phyloP scores from a whole-genome alignment of 2,113 vertebrate genomes.

The Ivindomyrus marchei region DNA sequence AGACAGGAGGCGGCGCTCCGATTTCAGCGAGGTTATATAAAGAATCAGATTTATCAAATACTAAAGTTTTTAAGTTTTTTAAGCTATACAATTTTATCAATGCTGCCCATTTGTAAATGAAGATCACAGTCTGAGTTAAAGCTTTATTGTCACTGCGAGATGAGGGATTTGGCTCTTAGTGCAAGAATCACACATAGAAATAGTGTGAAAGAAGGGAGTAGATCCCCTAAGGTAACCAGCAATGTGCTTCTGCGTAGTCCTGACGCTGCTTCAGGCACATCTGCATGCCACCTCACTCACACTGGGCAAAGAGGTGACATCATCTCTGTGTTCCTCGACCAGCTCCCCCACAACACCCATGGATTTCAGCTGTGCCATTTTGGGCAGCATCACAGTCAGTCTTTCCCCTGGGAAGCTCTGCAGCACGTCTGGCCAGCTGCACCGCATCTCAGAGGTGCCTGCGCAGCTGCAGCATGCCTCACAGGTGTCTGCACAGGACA shows the following conservation, averaged over 20 bases:
- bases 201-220: background rate
- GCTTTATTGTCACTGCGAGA: background rate
- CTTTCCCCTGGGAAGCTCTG: background rate
- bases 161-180: too few species aligned
- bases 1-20: background rate
- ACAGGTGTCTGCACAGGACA: background rate
- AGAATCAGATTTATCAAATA: background rate
- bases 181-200: background rate
- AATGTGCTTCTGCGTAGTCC: background rate
- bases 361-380: background rate
- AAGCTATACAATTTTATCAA: background rate
- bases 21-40: background rate
- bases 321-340: background rate
- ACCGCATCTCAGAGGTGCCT: background rate
- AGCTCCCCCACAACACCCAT: background rate
- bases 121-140: background rate
- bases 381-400: background rate
- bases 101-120: background rate
- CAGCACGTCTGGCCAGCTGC: background rate
- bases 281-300: background rate
- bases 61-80: background rate
- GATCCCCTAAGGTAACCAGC: background rate
- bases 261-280: background rate
- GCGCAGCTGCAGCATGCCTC: background rate
- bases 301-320: background rate